Percentiles rank a stretch among this genome's conserved stretches.
These are phyloP conservation scores for Aphidoletes aphidimyza DNA, from an alignment of 2,888 invertebrate species.

Conservation along the genomic window DNA sequence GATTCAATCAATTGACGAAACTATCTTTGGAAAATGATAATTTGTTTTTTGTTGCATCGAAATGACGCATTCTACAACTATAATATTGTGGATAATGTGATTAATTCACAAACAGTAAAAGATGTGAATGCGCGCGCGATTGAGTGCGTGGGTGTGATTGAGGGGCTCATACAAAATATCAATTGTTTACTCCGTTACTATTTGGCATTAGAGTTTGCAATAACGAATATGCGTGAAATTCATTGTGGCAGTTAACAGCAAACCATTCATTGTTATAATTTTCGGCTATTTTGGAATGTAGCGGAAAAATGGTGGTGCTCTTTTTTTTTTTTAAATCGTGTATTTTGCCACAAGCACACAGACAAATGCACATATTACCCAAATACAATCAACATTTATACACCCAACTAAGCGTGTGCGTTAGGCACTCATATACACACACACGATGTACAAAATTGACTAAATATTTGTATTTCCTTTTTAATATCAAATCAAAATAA, in stretches of 20 bases:
- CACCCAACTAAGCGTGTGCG: not conserved
- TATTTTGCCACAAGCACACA: not conserved
- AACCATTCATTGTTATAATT: constrained; percentile 23
- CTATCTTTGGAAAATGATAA: constrained; percentile 10
- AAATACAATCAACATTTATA: not conserved
- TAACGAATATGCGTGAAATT: not conserved
- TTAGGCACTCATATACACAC: not conserved
- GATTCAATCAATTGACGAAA: not conserved
- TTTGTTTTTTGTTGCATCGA: not conserved
- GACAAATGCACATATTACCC: not conserved
- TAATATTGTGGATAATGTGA: not conserved
- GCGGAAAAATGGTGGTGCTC: not conserved
- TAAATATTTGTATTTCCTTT: constrained; percentile 38
- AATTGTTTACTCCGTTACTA: too few species aligned
- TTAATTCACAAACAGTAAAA: not conserved
- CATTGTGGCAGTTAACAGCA: not conserved
- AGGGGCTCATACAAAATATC: too few species aligned
- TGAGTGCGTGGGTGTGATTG: too few species aligned
- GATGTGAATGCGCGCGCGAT: not conserved
- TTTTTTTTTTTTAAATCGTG: not conserved
- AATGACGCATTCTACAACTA: constrained; percentile 3
- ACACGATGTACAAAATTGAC: not conserved
- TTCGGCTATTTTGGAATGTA: not conserved
- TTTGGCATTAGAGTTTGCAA: not conserved
- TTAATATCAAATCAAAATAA: constrained; percentile 46